These are phyloP conservation scores for Cheilosia pagana DNA, from an alignment of 2,888 invertebrate genomes.

Conservation along the genomic window DNA sequence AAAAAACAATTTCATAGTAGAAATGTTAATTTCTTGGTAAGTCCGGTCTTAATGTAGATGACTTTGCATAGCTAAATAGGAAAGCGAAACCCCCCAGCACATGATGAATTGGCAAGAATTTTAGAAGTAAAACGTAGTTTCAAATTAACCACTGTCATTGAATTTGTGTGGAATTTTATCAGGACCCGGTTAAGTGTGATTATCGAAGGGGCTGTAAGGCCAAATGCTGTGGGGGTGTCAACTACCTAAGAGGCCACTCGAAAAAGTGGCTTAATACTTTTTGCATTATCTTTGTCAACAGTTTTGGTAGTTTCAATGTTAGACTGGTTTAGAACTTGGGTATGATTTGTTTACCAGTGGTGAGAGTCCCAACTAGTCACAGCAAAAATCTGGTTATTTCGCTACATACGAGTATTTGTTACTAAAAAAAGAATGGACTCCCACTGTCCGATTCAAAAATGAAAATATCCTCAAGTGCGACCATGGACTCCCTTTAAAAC, in stretches of 20 bases:
- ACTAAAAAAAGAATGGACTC: too few species aligned
- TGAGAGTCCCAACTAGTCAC: too few species aligned
- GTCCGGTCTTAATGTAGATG: background rate
- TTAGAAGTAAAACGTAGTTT: slow-evolving; percentile 10
- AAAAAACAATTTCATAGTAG: background rate
- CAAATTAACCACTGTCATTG: slow-evolving; percentile 1
- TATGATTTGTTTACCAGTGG: too few species aligned
- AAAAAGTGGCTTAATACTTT: background rate
- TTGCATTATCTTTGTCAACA: background rate
- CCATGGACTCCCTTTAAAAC: too few species aligned
- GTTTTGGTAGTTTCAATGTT: background rate
- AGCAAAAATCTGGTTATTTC: too few species aligned
- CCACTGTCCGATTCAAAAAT: too few species aligned
- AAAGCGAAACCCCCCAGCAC: background rate
- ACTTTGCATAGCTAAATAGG: background rate
- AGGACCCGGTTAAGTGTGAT: background rate
- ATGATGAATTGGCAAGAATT: background rate
- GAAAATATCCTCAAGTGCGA: too few species aligned
- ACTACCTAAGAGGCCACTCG: background rate
- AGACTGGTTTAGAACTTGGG: too few species aligned
- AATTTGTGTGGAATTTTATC: slow-evolving; percentile 35
- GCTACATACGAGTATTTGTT: too few species aligned
- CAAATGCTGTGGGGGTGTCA: background rate
- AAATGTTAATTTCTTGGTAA: background rate
- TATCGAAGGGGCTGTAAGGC: slow-evolving; percentile 1